A percentile compares a stretch with the other conserved stretches of the same genome.
These are phyloP conservation scores for Neostethus bicornis DNA, from an alignment of 2,797 vertebrate genomes.

Conservation along the genomic window DNA sequence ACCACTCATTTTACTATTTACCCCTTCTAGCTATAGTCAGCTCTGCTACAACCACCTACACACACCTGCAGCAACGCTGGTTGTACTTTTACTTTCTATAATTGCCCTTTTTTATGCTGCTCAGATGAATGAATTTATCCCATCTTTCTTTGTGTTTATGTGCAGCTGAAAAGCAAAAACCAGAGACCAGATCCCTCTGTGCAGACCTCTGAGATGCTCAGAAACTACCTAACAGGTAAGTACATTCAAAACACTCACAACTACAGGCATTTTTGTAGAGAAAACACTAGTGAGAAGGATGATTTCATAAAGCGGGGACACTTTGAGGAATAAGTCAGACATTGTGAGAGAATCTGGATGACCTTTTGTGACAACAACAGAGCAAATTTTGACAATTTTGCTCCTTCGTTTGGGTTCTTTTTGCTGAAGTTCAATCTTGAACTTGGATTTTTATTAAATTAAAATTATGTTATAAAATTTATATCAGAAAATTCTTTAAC, in stretches of 20 bases:
- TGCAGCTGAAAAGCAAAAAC: slow-evolving; percentile 45
- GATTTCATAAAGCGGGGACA: slow-evolving; percentile 8
- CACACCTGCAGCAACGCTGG: background rate
- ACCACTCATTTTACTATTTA: slow-evolving; percentile 39
- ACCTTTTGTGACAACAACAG: slow-evolving; percentile 31
- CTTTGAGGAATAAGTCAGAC: background rate
- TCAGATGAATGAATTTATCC: background rate
- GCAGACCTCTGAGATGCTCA: slow-evolving; percentile 59
- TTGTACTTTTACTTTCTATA: slow-evolving; percentile 8
- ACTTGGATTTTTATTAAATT: slow-evolving; percentile 5
- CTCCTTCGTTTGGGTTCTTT: slow-evolving; percentile 24
- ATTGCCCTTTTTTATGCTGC: slow-evolving; percentile 1
- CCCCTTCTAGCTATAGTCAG: slow-evolving; percentile 26
- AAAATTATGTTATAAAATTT: too few relatives aligned
- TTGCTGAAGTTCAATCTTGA: background rate
- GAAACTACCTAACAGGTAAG: slow-evolving; percentile 52
- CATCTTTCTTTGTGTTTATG: slow-evolving; percentile 13
- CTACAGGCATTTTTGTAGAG: background rate
- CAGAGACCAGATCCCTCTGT: slow-evolving; percentile 12
- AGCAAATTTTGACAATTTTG: slow-evolving; percentile 15
- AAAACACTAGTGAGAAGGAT: background rate
- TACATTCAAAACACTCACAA: slow-evolving; percentile 10
- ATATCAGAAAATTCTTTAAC: too few relatives aligned
- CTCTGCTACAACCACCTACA: slow-evolving; percentile 19
- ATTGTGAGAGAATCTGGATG: slow-evolving; percentile 10